Evolutionary conservation across 2,888 invertebrate genomes (phyloP).

Genomic region (Dicranocentrus wangi): DNA sequence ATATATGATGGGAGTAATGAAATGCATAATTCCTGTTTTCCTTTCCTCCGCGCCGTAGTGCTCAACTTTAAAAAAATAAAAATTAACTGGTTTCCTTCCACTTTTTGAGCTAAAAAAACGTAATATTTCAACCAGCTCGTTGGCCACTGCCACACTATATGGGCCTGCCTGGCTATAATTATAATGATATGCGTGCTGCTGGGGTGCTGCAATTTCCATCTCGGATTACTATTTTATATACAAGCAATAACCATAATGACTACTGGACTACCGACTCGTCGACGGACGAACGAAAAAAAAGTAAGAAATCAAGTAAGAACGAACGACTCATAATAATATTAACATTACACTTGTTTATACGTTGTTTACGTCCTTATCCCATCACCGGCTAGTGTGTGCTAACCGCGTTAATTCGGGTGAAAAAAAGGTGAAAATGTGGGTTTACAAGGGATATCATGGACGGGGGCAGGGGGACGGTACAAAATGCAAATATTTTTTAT

Average conservation of each 20-base stretch:
- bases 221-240: not conserved
- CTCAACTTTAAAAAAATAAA: conserved; percentile 15
- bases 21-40: conserved; percentile 61
- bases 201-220: not conserved
- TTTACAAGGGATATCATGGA: too few relatives aligned
- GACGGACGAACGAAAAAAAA: not conserved
- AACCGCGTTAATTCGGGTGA: too few relatives aligned
- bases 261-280: not conserved
- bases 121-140: not conserved
- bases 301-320: conserved; percentile 7
- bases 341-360: too few relatives aligned
- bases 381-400: too few relatives aligned
- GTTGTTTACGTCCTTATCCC: too few relatives aligned
- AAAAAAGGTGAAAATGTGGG: too few relatives aligned
- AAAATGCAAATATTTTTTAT: too few relatives aligned
- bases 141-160: too few relatives aligned
- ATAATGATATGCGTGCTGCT: conserved; percentile 19
- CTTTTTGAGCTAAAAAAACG: conserved; percentile 1
- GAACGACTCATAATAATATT: too few relatives aligned
- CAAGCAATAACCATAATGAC: not conserved
- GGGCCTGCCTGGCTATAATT: too few relatives aligned
- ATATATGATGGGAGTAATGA: conserved; percentile 40
- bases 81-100: conserved; percentile 46
- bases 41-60: conserved; percentile 17
- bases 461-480: too few relatives aligned